Percentiles rank a stretch among this genome's conserved stretches.
Evolutionary conservation across 2,797 vertebrate species (phyloP).

Genomic region (Crax fasciolata): DNA sequence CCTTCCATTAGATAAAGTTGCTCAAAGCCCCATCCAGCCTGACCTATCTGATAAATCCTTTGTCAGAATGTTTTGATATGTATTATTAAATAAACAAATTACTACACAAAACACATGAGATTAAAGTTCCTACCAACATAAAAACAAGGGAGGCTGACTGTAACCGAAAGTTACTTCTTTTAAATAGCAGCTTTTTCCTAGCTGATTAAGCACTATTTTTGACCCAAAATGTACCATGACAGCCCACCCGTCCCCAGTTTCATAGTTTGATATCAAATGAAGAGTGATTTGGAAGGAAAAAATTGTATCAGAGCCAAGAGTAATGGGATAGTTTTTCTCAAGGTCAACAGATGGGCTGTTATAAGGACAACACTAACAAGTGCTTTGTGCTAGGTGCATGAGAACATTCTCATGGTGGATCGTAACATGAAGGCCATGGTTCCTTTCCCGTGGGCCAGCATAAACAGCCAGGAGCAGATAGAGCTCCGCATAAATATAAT

Average conservation of each 20-base stretch:
- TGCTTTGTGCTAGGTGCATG: not conserved
- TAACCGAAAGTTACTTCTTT: not conserved
- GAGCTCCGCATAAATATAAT: not conserved
- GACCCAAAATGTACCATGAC: not conserved
- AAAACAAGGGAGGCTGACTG: fast-evolving
- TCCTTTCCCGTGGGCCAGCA: not conserved
- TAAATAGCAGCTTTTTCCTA: not conserved
- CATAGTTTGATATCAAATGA: not conserved
- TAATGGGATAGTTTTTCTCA: not conserved
- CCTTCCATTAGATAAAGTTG: not conserved
- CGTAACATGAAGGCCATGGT: not conserved
- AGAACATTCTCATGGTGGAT: not conserved
- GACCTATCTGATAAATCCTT: not conserved
- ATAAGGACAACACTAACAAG: not conserved
- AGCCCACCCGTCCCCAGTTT: not conserved
- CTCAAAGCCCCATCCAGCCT: not conserved
- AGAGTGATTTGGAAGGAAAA: not conserved
- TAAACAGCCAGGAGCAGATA: not conserved
- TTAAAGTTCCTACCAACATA: not conserved
- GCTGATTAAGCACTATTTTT: not conserved
- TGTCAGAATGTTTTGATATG: not conserved
- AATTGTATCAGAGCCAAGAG: not conserved
- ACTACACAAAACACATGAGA: not conserved
- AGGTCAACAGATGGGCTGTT: not conserved
- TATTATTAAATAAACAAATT: not conserved